Evolutionary conservation across 2,797 vertebrate species (phyloP).

Genomic region (Hippocampus kuda): DNA sequence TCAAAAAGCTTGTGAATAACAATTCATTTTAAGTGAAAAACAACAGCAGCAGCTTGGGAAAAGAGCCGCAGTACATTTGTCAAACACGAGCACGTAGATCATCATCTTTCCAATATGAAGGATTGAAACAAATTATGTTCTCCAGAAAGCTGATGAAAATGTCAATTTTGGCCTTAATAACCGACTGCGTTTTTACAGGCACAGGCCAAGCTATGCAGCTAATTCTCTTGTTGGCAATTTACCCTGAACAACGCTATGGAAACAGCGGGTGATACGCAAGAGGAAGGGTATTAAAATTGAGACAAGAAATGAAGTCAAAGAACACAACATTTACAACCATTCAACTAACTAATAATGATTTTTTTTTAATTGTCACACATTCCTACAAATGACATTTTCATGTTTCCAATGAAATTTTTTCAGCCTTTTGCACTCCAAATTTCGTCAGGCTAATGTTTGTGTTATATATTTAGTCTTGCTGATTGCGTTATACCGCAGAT

Average conservation of each 20-base stretch:
- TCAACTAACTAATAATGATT: too few species aligned
- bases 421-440: too few species aligned
- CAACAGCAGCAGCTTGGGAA: constrained; percentile 17
- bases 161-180: constrained; percentile 4
- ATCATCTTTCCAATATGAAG: constrained; percentile 9
- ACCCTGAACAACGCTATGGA: not conserved
- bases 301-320: not conserved
- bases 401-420: too few species aligned
- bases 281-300: not conserved
- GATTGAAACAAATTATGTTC: constrained; percentile 22
- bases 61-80: constrained; percentile 14
- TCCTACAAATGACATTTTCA: too few species aligned
- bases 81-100: constrained; percentile 4
- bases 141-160: constrained; percentile 21
- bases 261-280: not conserved
- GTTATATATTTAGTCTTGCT: too few species aligned
- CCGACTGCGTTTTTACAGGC: not conserved
- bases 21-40: constrained; percentile 38
- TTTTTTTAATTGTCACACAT: too few species aligned
- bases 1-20: constrained; percentile 34
- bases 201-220: not conserved
- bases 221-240: not conserved
- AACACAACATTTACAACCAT: not conserved
- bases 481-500: too few species aligned
- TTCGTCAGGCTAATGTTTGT: too few species aligned